A percentile compares a stretch with the other conserved stretches of the same genome.
Conservation (phyloP, 2,888 invertebrate genomes). For the Agonopterix arenella region DNA sequence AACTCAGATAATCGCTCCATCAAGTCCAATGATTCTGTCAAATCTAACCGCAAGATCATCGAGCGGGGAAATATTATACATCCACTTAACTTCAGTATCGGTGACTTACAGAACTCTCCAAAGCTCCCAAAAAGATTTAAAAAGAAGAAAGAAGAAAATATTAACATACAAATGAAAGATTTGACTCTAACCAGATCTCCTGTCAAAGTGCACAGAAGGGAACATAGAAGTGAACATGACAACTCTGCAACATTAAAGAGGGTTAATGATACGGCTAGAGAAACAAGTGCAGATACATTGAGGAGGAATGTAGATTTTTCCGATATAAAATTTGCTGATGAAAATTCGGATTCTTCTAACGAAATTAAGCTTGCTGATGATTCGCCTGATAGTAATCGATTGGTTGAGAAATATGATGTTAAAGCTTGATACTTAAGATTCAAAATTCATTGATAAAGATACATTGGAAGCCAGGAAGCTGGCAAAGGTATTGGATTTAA, state of each 20-base stretch:
- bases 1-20: constrained; percentile 42
- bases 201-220: constrained; percentile 51
- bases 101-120: constrained; percentile 62
- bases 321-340: constrained; percentile 85
- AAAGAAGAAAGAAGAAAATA: constrained; percentile 47
- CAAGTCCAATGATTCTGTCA: constrained; percentile 55
- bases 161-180: constrained; percentile 61
- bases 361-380: constrained; percentile 69
- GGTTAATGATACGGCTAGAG: constrained; percentile 79
- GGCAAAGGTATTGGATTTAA: too few relatives aligned
- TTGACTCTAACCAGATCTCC: constrained; percentile 56
- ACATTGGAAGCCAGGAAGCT: too few relatives aligned
- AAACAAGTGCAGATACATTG: constrained; percentile 72
- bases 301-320: constrained; percentile 77
- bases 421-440: constrained; percentile 28
- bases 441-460: too few relatives aligned
- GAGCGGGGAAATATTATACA: constrained; percentile 65
- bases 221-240: constrained; percentile 40
- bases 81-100: constrained; percentile 68
- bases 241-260: constrained; percentile 73
- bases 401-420: constrained; percentile 57
- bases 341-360: constrained; percentile 77
- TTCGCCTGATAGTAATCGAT: constrained; percentile 64
- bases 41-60: constrained; percentile 46
- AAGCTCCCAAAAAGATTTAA: constrained; percentile 47